Evolutionary conservation across 2,113 vertebrate genomes (phyloP).

Genomic region (Eurystomus gularis): DNA sequence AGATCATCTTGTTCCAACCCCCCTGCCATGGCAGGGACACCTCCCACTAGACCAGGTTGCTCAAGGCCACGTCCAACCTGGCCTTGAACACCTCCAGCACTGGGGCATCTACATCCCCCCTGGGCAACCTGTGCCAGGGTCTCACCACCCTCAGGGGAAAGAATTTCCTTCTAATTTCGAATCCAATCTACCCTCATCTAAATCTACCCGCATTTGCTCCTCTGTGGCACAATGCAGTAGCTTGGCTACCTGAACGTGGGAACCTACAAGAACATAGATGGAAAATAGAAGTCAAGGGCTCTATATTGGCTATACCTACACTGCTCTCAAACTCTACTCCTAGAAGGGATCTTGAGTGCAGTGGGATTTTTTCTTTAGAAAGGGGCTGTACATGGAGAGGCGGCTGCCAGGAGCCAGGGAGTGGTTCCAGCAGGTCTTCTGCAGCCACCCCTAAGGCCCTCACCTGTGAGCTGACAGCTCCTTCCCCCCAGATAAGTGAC

Average conservation of each 20-base stretch:
- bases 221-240: rapidly evolving
- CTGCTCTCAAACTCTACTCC: not conserved
- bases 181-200: no score
- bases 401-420: not conserved
- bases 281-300: not conserved
- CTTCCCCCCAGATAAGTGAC: not conserved
- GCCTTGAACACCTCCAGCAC: no score
- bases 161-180: no score
- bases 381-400: not conserved
- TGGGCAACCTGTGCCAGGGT: no score
- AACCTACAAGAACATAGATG: not conserved
- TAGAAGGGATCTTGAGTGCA: not conserved
- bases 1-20: no score
- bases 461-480: not conserved
- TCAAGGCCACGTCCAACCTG: no score
- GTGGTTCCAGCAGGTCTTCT: not conserved
- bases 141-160: no score
- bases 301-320: not conserved
- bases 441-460: not conserved
- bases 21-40: no score
- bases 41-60: no score
- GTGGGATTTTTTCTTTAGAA: not conserved
- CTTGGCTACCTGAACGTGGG: rapidly evolving
- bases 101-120: no score
- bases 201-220: not conserved